These are phyloP conservation scores for Lampropteryx suffumata DNA, from an alignment of 2,888 invertebrate genomes.

Conservation along the genomic window DNA sequence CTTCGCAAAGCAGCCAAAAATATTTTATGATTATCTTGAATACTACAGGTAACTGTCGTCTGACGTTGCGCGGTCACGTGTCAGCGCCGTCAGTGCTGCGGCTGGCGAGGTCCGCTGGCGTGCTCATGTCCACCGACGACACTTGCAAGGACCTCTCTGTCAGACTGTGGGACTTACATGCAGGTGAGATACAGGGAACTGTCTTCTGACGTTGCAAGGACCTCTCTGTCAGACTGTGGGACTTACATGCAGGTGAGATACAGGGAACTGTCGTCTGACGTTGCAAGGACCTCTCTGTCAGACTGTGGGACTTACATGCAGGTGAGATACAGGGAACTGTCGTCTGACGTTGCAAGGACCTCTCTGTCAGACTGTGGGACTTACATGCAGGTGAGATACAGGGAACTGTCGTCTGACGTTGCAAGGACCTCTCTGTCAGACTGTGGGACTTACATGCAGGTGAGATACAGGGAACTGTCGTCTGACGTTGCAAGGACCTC, in stretches of 20 bases:
- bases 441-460: conserved; percentile 92
- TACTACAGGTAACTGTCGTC: conserved; percentile 88
- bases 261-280: conserved; percentile 90
- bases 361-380: conserved; percentile 92
- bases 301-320: conserved; percentile 91
- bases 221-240: conserved; percentile 91
- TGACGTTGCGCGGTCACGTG: conserved; percentile 89
- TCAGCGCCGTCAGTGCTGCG: conserved; percentile 89
- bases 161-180: conserved; percentile 90
- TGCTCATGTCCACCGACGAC: conserved; percentile 89
- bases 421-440: conserved; percentile 88
- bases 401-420: conserved; percentile 91
- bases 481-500: conserved; percentile 87
- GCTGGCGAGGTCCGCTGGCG: conserved; percentile 87
- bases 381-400: conserved; percentile 86
- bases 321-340: conserved; percentile 88
- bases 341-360: conserved; percentile 88
- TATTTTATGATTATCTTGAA: no score
- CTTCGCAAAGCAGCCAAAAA: no score
- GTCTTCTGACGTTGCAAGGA: conserved; percentile 89
- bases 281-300: conserved; percentile 88
- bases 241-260: conserved; percentile 86
- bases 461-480: conserved; percentile 88
- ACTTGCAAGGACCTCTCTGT: conserved; percentile 88
- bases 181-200: conserved; percentile 88